Evolutionary conservation across 1,140 invertebrate species (phyloP).

Genomic region (Himalopsyche phryganea): DNA sequence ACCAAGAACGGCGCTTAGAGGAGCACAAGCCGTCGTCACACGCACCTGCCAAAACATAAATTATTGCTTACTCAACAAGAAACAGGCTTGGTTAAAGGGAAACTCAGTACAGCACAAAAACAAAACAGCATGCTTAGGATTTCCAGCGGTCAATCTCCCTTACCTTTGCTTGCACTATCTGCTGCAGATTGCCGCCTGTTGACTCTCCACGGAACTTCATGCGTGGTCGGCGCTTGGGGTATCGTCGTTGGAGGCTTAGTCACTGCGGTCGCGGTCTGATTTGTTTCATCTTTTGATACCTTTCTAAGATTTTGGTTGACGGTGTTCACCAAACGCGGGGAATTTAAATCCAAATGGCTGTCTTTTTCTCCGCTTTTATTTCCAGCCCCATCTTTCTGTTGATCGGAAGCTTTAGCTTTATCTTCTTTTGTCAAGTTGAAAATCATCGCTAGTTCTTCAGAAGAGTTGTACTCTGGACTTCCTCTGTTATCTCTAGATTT

Average conservation of each 20-base stretch:
- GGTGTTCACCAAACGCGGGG: slow-evolving; percentile 49
- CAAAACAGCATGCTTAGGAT: slow-evolving; percentile 46
- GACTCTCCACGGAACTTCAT: slow-evolving; percentile 28
- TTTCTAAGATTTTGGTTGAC: slow-evolving; percentile 48
- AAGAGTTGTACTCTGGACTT: slow-evolving; percentile 59
- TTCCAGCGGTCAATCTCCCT: not conserved
- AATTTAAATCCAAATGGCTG: slow-evolving; percentile 41
- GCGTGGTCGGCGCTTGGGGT: slow-evolving; percentile 43
- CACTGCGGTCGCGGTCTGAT: slow-evolving; percentile 41
- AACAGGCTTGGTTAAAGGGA: slow-evolving; percentile 9
- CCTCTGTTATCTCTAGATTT: slow-evolving; percentile 40
- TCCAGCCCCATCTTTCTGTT: slow-evolving; percentile 35
- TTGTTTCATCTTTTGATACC: slow-evolving; percentile 43
- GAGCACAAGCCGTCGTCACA: slow-evolving; percentile 40
- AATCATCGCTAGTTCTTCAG: slow-evolving; percentile 59
- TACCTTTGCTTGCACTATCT: slow-evolving; percentile 31
- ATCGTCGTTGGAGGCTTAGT: slow-evolving; percentile 44
- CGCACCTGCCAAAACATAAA: slow-evolving; percentile 30
- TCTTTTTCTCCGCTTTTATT: slow-evolving; percentile 36
- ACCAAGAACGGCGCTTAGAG: slow-evolving; percentile 51
- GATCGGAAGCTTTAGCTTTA: slow-evolving; percentile 34
- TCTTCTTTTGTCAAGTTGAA: slow-evolving; percentile 46
- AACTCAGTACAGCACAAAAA: slow-evolving; percentile 17
- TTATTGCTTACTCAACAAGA: slow-evolving; percentile 9
- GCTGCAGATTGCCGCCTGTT: slow-evolving; percentile 17